These are phyloP conservation scores for Macrosoma leucophasiata DNA, from an alignment of 2,888 invertebrate genomes.

Conservation along the genomic window DNA sequence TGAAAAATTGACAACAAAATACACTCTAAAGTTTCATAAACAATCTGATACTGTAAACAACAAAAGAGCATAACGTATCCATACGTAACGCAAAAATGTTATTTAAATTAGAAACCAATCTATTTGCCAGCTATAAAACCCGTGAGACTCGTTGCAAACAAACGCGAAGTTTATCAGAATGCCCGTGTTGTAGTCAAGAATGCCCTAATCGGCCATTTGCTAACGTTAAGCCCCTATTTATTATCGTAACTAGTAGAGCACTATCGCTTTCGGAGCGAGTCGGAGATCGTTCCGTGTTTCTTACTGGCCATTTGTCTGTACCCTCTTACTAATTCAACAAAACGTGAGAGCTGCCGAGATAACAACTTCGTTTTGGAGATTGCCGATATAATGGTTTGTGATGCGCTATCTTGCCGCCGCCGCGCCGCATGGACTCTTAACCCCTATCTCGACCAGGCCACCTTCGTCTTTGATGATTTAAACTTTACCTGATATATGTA, in stretches of 20 bases:
- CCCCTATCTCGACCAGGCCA: no score
- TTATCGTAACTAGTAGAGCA: conserved; percentile 60
- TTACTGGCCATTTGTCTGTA: conserved; percentile 36
- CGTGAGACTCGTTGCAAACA: conserved; percentile 55
- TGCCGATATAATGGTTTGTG: conserved; percentile 5
- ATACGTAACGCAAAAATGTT: no score
- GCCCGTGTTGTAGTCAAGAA: conserved; percentile 37
- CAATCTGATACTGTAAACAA: no score
- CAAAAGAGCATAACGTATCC: no score
- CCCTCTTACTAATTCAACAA: conserved; percentile 66
- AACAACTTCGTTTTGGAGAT: conserved; percentile 8
- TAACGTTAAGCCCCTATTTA: conserved; percentile 30
- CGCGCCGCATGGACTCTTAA: no score
- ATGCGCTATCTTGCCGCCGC: no score
- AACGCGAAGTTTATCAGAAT: conserved; percentile 66
- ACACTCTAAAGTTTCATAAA: no score
- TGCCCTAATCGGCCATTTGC: conserved; percentile 37
- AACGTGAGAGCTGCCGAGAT: conserved; percentile 52
- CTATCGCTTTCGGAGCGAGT: conserved; percentile 58
- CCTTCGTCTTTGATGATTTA: no score
- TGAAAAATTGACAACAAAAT: no score
- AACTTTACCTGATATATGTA: no score
- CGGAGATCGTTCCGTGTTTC: conserved; percentile 42
- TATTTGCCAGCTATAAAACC: conserved; percentile 50
- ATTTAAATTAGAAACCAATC: no score